Evolutionary conservation across 1,140 invertebrate species (phyloP), one percentile per base, ranked within the genome.

Genomic region (Piezodorus guildinii): DNA sequence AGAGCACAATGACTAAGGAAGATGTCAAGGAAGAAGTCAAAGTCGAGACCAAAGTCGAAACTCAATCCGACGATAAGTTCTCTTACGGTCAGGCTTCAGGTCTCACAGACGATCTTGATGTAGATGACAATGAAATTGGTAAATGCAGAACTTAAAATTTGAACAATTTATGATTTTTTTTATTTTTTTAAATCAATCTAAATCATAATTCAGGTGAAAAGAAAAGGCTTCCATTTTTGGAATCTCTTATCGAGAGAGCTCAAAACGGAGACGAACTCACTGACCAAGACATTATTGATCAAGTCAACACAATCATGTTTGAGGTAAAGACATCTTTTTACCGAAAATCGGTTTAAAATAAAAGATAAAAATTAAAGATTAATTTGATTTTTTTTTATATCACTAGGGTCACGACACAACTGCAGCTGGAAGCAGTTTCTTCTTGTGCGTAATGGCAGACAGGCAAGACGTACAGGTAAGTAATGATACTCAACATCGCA

Each of bases 251-350:
- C 21, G 87, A 93, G 74, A 85, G 87, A 60, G 83, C 87, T 23
- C 83, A 89, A 71, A 86, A 85, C 67, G 90, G 85, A 12, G 83
- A 85, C 5, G 77, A 84, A 0, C 84, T 96, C 51, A 87, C 83
- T 43, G 87, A 94, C 16, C 51, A 86, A 51, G 93, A 96, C 77
- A 93, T 96, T 65, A 86, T 88, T 68, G 89, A 93, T 75, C 88
- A 93, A 80, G 90, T 94, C 0, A 88, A 93, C 72, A 94, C 91
- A 1, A 94, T 94, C 68, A 93, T 94, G 88, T 94, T 94, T 73
- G 91, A 94, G 80, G 89, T 89, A 71, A 74, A 25, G n/a, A n/a
- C n/a, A n/a, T n/a, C n/a, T n/a, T n/a, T n/a, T n/a, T n/a, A n/a
- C n/a, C n/a, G n/a, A n/a, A n/a, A n/a, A n/a, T n/a, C n/a, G n/a